Percentiles rank a stretch among this genome's conserved stretches.
Conservation (phyloP, 2,797 vertebrate genomes). For the Micromesistius poutassou region DNA sequence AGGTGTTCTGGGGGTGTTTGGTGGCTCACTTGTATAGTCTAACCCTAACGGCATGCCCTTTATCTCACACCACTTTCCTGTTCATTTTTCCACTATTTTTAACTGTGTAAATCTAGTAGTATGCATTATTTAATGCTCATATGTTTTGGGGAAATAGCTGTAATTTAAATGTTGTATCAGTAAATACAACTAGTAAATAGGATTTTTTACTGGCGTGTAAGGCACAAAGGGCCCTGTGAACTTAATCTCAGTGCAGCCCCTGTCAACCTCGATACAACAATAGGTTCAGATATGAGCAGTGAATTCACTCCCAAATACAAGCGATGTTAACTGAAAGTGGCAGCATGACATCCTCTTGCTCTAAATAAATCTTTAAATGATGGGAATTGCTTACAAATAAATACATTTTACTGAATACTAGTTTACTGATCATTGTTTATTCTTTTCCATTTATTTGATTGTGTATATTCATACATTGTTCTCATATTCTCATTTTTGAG, state of each 20-base stretch:
- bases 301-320: neutral
- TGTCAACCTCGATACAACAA: neutral
- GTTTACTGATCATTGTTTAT: neutral
- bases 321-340: too few species aligned
- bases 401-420: neutral
- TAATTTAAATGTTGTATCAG: slow-evolving; percentile 37
- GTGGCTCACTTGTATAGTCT: neutral
- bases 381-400: neutral
- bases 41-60: neutral
- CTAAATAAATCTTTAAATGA: neutral
- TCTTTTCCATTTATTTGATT: neutral
- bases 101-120: neutral
- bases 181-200: slow-evolving; percentile 16
- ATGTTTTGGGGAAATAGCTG: slow-evolving; percentile 57
- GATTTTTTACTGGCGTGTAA: neutral
- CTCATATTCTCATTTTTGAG: neutral
- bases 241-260: neutral
- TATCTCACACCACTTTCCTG: neutral
- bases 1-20: neutral
- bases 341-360: neutral
- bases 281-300: neutral
- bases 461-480: neutral
- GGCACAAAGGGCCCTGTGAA: neutral
- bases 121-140: slow-evolving; percentile 25
- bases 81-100: neutral